Percentiles rank a stretch among this genome's conserved stretches.
phyloP scores from a whole-genome alignment of 2,113 vertebrate genomes.

The Rhegmatorhina hoffmannsi region DNA sequence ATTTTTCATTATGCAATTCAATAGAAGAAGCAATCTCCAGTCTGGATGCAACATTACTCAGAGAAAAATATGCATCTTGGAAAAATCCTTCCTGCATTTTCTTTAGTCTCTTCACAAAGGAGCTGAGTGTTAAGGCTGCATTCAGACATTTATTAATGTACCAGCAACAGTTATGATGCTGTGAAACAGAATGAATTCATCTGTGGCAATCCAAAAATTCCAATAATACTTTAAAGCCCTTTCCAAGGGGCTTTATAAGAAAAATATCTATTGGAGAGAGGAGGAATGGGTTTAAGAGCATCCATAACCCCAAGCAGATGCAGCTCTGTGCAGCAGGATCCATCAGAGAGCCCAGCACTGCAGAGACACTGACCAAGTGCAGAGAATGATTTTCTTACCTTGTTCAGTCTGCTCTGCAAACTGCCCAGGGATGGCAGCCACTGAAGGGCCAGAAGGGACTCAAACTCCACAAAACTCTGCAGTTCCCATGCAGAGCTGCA shows the following conservation, averaged over 20 bases:
- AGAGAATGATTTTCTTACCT: not conserved
- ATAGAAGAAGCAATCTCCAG: slow-evolving; percentile 71
- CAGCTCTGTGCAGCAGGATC: not conserved
- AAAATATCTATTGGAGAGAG: not conserved
- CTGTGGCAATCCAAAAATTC: not conserved
- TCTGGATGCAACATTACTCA: slow-evolving; percentile 68
- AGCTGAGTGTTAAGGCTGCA: slow-evolving; percentile 25
- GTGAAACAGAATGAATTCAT: slow-evolving; percentile 20
- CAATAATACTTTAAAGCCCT: not conserved
- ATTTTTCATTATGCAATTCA: slow-evolving; percentile 78
- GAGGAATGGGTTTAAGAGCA: not conserved
- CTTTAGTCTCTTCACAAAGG: slow-evolving; percentile 7
- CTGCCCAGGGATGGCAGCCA: not conserved
- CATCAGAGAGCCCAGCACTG: not conserved
- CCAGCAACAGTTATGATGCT: not conserved
- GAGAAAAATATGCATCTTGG: slow-evolving; percentile 36
- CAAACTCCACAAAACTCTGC: not conserved
- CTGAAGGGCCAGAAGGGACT: not conserved
- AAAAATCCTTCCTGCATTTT: slow-evolving; percentile 62
- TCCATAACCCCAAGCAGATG: not conserved
- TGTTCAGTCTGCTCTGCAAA: not conserved
- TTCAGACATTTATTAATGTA: slow-evolving; percentile 49
- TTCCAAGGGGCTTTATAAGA: not conserved
- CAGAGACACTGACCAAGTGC: accelerated
- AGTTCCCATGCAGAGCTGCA: not conserved